Evolutionary conservation across 2,113 vertebrate species (phyloP), one percentile per base, ranked within the genome.

Genomic region (Atrichornis clamosus): DNA sequence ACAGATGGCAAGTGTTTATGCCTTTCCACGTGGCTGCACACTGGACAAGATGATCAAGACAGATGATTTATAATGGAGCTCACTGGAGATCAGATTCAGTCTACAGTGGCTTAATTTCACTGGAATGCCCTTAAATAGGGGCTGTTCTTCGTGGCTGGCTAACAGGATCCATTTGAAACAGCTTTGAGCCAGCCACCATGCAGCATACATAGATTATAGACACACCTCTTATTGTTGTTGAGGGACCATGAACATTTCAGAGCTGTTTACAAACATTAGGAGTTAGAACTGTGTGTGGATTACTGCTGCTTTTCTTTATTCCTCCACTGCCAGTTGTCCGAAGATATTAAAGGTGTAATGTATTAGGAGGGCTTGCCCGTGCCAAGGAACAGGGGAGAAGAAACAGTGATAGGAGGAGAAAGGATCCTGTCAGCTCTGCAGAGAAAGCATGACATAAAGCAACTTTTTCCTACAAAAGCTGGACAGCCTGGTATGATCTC

Each of bases 1-100:
- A 94, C 96, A 96, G 93, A 95, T 97, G 95, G 96, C 56, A 87
- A 82, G 64, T 96, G 87, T 96, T 96, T 93, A 93, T 90, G 80
- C 46, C 21, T 87, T 97, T 96, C 94, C 93, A 94, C 2, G 6
- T 7, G 84, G 49, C 91, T 94, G 91, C 91, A 92, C 84, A 80
- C 49, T 69, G 72, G 88, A 95, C 88, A 92, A 94, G 80, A 90
- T 83, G 87, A 95, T 94, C 79, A 93, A 72, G 91, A 94, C 89
- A 95, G 91, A 94, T 89, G 59, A 95, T 87, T 92, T 97, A 95
- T 92, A 95, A 86, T 83, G 83, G 87, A 96, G 70, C 14, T 92
- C 92, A 73, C 8, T 85, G 82, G 74, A 95, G 86, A 93, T 53
- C 37, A 74, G 55, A 62, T 73, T 90, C 88, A 72, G 60, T 69